Conservation (phyloP, 37 sponge, comb jelly and placozoan genomes). For the Haliclona indistincta region DNA sequence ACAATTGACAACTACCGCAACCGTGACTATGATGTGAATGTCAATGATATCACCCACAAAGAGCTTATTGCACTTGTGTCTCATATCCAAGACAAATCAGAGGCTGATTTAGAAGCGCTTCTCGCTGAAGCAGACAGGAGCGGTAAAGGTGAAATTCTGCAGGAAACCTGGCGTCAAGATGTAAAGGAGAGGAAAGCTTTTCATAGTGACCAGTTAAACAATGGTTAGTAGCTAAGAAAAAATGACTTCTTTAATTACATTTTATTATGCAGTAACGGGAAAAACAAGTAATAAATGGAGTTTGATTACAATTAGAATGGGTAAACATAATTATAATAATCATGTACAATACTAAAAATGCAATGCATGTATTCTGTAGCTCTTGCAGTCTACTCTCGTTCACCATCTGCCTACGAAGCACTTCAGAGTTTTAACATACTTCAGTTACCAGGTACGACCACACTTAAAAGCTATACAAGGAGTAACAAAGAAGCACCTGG, state of each 20-base stretch:
- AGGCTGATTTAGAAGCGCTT: neutral
- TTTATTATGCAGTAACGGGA: neutral
- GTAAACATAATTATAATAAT: slow-evolving; percentile 3
- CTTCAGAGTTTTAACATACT: slow-evolving; percentile 2
- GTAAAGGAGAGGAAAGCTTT: slow-evolving; percentile 11
- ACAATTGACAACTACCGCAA: neutral
- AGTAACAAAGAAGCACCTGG: neutral
- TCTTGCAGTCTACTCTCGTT: neutral
- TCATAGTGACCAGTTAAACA: slow-evolving; percentile 13
- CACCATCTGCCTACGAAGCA: slow-evolving; percentile 6
- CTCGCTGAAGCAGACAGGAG: slow-evolving; percentile 9
- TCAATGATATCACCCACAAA: slow-evolving; percentile 1
- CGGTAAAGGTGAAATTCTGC: slow-evolving; percentile 15
- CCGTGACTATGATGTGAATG: slow-evolving; percentile 8
- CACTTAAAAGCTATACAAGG: neutral
- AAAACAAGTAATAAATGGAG: slow-evolving; percentile 24
- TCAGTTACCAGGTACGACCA: slow-evolving; percentile 6
- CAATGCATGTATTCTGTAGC: neutral
- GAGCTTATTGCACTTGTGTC: slow-evolving; percentile 4
- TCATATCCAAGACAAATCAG: neutral
- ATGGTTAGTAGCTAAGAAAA: neutral
- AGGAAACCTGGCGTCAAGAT: slow-evolving; percentile 22
- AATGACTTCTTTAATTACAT: neutral
- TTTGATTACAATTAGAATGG: slow-evolving; percentile 27
- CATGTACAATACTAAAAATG: too few species aligned